Percentiles rank a stretch among this genome's conserved stretches.
Conservation (phyloP, 30 jellyfish, hydroid and myxozoan species). For the Aurelia aurita complex sp. Pacific region DNA sequence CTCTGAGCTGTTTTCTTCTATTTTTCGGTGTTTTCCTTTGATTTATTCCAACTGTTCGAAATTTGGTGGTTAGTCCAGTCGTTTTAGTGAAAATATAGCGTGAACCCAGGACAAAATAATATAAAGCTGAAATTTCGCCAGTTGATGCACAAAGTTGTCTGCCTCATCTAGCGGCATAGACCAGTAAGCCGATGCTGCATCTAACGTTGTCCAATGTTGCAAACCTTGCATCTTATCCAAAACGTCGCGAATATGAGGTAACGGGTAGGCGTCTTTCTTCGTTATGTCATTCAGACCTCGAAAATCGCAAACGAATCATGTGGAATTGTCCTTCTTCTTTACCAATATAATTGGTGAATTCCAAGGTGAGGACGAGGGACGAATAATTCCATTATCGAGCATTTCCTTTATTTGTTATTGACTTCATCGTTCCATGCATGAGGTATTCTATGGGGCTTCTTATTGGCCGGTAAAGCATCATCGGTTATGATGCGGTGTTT, state of each 20-base stretch:
- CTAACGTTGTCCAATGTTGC: not conserved
- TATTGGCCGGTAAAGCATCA: constrained; percentile 16
- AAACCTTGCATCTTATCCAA: constrained; percentile 28
- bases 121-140: too few relatives aligned
- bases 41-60: too few relatives aligned
- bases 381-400: too few relatives aligned
- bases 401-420: not conserved
- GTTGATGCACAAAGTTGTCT: constrained; percentile 7
- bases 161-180: constrained; percentile 19
- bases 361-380: constrained; percentile 50
- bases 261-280: constrained; percentile 25
- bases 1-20: too few relatives aligned
- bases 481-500: constrained; percentile 20
- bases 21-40: too few relatives aligned
- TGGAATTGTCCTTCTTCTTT: constrained; percentile 26
- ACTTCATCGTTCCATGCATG: constrained; percentile 40
- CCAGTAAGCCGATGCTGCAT: constrained; percentile 53
- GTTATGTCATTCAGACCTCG: constrained; percentile 21
- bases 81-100: too few relatives aligned
- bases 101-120: too few relatives aligned
- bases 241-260: constrained; percentile 49
- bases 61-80: too few relatives aligned
- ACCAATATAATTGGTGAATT: constrained; percentile 27
- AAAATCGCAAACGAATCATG: not conserved
- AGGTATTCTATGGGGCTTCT: constrained; percentile 19